Base-by-base conservation (phyloP, 2,888 invertebrate species). In the Dynastes hyllus region DNA sequence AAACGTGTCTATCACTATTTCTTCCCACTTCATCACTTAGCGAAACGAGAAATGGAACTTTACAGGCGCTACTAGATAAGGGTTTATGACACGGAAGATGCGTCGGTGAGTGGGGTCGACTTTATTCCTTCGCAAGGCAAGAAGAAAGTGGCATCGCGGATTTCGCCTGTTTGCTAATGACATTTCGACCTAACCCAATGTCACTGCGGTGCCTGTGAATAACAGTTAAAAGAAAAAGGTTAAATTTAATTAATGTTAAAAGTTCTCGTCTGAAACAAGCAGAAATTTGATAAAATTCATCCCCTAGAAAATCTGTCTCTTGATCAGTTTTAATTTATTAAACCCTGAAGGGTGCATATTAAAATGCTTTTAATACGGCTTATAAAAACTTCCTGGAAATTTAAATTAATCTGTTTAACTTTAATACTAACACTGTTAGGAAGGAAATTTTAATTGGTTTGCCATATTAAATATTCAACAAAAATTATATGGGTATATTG, bases 111-210 rank as follows among this genome's bases (percentile, higher is more conserved):
- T 40, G 29, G 53, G 70, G 53, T 70, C 70, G 70, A 29, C 51
- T 65, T 70, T 66, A 66, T 40, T 45, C 40, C 13, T 32, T 70
- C 53, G 32, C 51, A 32, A 6, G 51, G 51, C 11, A 70, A 70
- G 51, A 53, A 70, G 65, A 32, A 65, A 11, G 37, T 5, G 29
- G 32, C n/a, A 32, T 32, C n/a, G 5, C 51, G 27, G 53, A n/a
- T 9, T 70, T 22, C 51, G 51, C 53, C 70, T 51, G 50, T 70
- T 70, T 53, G 29, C 27, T 70, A 70, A 70, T 70, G 70, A 70
- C 70, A 70, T 70, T 70, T 70, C 53, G 70, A 70, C 53, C 69
- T 70, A 70, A 51, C 70, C 70, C 53, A 70, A 51, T 70, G 70
- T 70, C 70, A 70, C 51, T 70, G 53, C 51, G 70, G 27, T 53